Conservation (phyloP, 1,140 invertebrate species). For the Zophobas morio region DNA sequence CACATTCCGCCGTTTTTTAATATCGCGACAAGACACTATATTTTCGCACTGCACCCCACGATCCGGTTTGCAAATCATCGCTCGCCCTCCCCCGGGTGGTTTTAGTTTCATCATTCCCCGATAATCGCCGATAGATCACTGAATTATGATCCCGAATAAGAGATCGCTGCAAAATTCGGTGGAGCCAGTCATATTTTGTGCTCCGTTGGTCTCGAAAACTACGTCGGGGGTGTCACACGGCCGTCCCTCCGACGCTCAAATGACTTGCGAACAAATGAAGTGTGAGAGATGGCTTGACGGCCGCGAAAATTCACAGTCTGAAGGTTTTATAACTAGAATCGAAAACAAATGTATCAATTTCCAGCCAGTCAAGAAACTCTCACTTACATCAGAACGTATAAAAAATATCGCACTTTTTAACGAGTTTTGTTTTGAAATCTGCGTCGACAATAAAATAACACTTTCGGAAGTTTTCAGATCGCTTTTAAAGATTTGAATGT, state of each 20-base stretch:
- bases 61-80: too few relatives aligned
- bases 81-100: too few relatives aligned
- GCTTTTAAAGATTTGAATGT: slow-evolving; percentile 42
- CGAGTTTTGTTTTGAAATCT: slow-evolving; percentile 47
- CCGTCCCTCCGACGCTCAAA: slow-evolving; percentile 42
- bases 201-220: slow-evolving; percentile 57
- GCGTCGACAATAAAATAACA: slow-evolving; percentile 37
- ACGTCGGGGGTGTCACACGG: slow-evolving; percentile 51
- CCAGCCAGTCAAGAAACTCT: slow-evolving; percentile 11
- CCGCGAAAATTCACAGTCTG: slow-evolving; percentile 57
- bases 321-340: slow-evolving; percentile 56
- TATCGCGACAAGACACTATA: too few relatives aligned
- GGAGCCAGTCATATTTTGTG: slow-evolving; percentile 57
- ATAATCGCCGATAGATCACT: slow-evolving; percentile 9
- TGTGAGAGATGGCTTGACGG: slow-evolving; percentile 57
- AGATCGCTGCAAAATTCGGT: slow-evolving; percentile 55
- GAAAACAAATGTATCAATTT: slow-evolving; percentile 59
- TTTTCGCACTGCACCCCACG: too few relatives aligned
- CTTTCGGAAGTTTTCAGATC: slow-evolving; percentile 28
- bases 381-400: slow-evolving; percentile 6
- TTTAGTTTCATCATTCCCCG: too few relatives aligned
- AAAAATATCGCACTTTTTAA: slow-evolving; percentile 48
- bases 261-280: slow-evolving; percentile 57
- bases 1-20: too few relatives aligned
- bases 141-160: slow-evolving; percentile 52